Percentiles rank a stretch among this genome's conserved stretches.
Conservation (phyloP, 2,888 invertebrate genomes). For the Scaptomyza flava region DNA sequence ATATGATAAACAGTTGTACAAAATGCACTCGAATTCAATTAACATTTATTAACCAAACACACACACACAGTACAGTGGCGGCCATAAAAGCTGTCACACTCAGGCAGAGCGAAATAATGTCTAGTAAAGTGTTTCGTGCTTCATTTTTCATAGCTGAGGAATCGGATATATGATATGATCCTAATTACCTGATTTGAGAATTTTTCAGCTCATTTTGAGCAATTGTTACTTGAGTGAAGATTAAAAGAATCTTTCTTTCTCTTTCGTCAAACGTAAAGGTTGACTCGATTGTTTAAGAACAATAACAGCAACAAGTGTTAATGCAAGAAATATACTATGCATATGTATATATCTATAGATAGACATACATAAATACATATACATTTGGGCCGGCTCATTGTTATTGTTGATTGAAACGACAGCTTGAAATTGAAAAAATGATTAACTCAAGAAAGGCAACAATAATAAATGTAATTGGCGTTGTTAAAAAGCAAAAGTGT, state of each 20-base stretch:
- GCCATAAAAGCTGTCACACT: slow-evolving; percentile 14
- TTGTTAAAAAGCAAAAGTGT: slow-evolving; percentile 30
- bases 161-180: not conserved
- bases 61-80: slow-evolving; percentile 10
- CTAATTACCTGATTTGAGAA: not conserved
- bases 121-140: too few relatives aligned
- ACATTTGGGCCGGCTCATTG: not conserved
- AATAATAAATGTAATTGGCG: slow-evolving; percentile 42
- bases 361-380: not conserved
- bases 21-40: slow-evolving; percentile 1
- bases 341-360: too few relatives aligned
- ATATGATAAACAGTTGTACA: not conserved
- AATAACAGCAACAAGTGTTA: not conserved
- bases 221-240: too few relatives aligned
- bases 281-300: slow-evolving; percentile 19
- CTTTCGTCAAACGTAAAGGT: slow-evolving; percentile 11
- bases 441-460: slow-evolving; percentile 22
- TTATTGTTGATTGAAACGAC: slow-evolving; percentile 24
- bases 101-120: too few relatives aligned
- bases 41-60: not conserved
- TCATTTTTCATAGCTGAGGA: not conserved
- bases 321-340: not conserved
- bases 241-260: not conserved
- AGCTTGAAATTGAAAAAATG: slow-evolving; percentile 13
- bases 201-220: too few relatives aligned